phyloP scores from a whole-genome alignment of 2,797 vertebrate genomes.

The Peromyscus melanophrys region DNA sequence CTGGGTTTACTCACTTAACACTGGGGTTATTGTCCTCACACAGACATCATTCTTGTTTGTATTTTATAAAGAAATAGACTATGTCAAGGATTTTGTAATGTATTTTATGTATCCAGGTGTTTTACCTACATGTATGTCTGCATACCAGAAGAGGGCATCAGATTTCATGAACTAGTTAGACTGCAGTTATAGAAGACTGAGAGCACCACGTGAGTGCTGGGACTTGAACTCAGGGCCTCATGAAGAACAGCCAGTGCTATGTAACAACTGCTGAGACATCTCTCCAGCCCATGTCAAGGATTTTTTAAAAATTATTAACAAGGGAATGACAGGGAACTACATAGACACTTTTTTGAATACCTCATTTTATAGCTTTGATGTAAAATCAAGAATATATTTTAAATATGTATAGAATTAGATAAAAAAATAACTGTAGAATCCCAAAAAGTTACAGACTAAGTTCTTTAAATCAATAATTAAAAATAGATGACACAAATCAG shows the following conservation, averaged over 20 bases:
- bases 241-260: neutral
- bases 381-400: slow-evolving; percentile 49
- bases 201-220: neutral
- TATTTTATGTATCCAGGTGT: neutral
- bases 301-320: slow-evolving; percentile 11
- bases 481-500: slow-evolving; percentile 58
- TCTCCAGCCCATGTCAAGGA: neutral
- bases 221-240: neutral
- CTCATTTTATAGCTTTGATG: slow-evolving; percentile 15
- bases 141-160: neutral
- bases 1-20: neutral
- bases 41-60: neutral
- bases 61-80: slow-evolving; percentile 33
- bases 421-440: slow-evolving; percentile 42
- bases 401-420: slow-evolving; percentile 34
- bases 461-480: slow-evolving; percentile 1
- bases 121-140: neutral
- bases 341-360: neutral
- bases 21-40: neutral
- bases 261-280: neutral
- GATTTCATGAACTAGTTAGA: neutral
- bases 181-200: neutral
- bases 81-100: neutral
- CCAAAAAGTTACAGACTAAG: neutral
- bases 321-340: neutral